A percentile compares a stretch with the other conserved stretches of the same genome.
phyloP scores from a whole-genome alignment of 1,140 invertebrate genomes.

The Potamilus streckersoni region DNA sequence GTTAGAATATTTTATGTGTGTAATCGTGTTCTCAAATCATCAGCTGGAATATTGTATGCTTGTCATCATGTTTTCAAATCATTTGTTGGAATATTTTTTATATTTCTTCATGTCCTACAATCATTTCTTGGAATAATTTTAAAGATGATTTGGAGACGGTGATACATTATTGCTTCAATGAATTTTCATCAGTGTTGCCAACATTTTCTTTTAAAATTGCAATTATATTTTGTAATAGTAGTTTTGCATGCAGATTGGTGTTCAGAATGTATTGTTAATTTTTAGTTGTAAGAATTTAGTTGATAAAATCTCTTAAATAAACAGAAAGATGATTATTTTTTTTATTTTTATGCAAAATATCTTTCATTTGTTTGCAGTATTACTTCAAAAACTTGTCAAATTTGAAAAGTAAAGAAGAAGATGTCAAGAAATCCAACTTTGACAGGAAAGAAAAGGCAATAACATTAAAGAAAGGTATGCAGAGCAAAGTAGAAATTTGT shows the following conservation, averaged over 20 bases:
- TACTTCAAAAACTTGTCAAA: slow-evolving; percentile 45
- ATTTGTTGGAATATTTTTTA: no score
- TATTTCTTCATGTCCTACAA: no score
- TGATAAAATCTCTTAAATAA: not conserved
- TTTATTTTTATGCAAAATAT: slow-evolving; percentile 4
- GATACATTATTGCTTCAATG: no score
- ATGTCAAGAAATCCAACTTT: slow-evolving; percentile 29
- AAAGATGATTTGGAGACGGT: no score
- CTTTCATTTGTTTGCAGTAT: slow-evolving; percentile 27
- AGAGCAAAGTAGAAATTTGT: not conserved
- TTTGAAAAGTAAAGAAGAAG: slow-evolving; percentile 51
- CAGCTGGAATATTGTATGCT: not conserved
- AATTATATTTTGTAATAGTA: not conserved
- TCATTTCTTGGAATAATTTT: no score
- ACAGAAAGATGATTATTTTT: not conserved
- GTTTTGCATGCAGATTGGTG: not conserved
- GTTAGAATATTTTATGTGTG: no score
- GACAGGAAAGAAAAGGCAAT: slow-evolving; percentile 35
- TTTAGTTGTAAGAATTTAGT: not conserved
- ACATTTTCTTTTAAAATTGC: not conserved
- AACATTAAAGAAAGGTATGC: slow-evolving; percentile 45
- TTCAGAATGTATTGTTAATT: not conserved
- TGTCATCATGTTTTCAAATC: not conserved
- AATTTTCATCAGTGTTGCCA: not conserved
- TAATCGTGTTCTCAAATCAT: no score